Evolutionary conservation across 2,797 vertebrate species (phyloP), one percentile per base, ranked within the genome.

Genomic region (Mustela erminea): DNA sequence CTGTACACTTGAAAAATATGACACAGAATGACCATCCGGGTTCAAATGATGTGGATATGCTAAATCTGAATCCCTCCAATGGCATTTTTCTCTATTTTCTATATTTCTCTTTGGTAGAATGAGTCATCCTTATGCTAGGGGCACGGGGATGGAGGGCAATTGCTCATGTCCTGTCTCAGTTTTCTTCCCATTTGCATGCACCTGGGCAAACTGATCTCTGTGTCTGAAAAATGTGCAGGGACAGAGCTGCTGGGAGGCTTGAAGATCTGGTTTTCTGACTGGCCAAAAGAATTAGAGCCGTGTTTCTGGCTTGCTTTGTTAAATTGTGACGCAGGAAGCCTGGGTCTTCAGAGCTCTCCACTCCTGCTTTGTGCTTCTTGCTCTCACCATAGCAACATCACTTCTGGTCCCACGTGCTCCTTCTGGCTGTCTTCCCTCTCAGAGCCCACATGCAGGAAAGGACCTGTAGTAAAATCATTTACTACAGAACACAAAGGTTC

Each of bases 361-460:
- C 41, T 86, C n/a, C 54, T 4, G 0, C 15, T 41, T 43, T 82
- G 43, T 82, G 84, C 72, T 15, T 62, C 90, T 27, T 78, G 21
- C 43, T 87, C 85, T 97, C 88, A 78, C 98, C 97, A 96, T 96
- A 43, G 97, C 95, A 97, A 97, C 96, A 52, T 49, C 62, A 58
- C 60, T 77, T 74, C 43, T 29, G 49, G 32, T 72, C 41, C 78
- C 92, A 87, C 14, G 14, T 80, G 87, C 27, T 84, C 64, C 60
- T 62, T 54, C 90, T 82, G 70, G 96, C 75, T 93, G 23, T 46
- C 87, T 90, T 92, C 93, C 80, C 49, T 96, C 64, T 96, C 90
- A 49, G 72, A 96, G 90, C 96, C 93, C 92, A 87, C 87, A 90
- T 0, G 0, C 64, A 91, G 56, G 58, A 77, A 94, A 88, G 68